Evolutionary conservation across 2,797 vertebrate species (phyloP).

Genomic region (Molossus alvarezi): DNA sequence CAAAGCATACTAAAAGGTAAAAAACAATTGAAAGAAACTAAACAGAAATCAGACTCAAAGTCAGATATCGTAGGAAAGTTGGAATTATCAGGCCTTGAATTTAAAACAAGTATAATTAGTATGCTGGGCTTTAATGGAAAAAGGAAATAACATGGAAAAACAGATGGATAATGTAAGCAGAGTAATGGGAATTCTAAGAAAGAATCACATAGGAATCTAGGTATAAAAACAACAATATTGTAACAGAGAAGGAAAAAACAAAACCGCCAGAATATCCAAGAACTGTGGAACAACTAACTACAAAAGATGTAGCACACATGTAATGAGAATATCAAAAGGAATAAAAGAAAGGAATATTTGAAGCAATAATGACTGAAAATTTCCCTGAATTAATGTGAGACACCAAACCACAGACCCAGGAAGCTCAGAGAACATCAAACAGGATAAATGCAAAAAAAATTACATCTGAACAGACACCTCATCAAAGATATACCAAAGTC

Average conservation of each 20-base stretch:
- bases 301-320: not conserved
- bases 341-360: not conserved
- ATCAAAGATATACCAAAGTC: not conserved
- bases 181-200: slow-evolving; percentile 31
- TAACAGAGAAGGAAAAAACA: slow-evolving; percentile 17
- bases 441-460: slow-evolving; percentile 42
- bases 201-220: slow-evolving; percentile 54
- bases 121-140: slow-evolving; percentile 58
- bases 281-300: slow-evolving; percentile 45
- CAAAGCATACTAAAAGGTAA: slow-evolving; percentile 45
- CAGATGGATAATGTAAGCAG: slow-evolving; percentile 37
- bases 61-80: not conserved
- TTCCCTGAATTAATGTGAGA: slow-evolving; percentile 43
- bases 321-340: not conserved
- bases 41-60: slow-evolving; percentile 16
- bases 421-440: not conserved
- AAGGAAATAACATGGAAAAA: slow-evolving; percentile 15
- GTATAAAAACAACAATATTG: not conserved
- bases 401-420: slow-evolving; percentile 4
- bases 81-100: slow-evolving; percentile 32
- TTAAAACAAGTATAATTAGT: slow-evolving; percentile 41
- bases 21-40: slow-evolving; percentile 48
- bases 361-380: slow-evolving; percentile 55
- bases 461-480: not conserved
- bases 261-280: not conserved